A percentile compares a stretch with the other conserved stretches of the same genome.
These are phyloP conservation scores for Bubo blakistoni DNA, from an alignment of 2,113 vertebrate species.

Conservation along the genomic window DNA sequence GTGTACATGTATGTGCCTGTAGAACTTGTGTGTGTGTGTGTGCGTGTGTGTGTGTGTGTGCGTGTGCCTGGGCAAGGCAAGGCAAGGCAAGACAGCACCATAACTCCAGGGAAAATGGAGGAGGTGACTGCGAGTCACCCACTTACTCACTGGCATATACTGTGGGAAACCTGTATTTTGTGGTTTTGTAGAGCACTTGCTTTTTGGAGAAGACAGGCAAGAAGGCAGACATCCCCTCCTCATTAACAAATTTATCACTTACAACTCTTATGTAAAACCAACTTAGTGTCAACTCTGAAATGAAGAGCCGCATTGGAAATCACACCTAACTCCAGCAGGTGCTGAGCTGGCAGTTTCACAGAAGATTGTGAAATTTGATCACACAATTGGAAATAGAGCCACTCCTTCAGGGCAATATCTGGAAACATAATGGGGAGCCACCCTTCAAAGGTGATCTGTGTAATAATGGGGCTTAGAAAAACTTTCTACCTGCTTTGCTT, in stretches of 20 bases:
- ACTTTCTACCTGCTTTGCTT: slow-evolving; percentile 67
- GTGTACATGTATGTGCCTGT: not conserved
- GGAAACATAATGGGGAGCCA: slow-evolving; percentile 54
- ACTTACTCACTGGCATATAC: slow-evolving; percentile 20
- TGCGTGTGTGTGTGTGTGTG: not conserved
- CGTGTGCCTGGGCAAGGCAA: slow-evolving; percentile 4
- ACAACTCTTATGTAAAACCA: not conserved
- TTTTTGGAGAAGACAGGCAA: not conserved
- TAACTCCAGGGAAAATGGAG: slow-evolving; percentile 3
- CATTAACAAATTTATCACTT: not conserved
- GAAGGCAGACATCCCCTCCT: not conserved
- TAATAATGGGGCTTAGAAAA: slow-evolving; percentile 59
- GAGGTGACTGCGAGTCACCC: slow-evolving; percentile 30
- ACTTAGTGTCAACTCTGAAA: not conserved
- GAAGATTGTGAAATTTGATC: slow-evolving; percentile 64
- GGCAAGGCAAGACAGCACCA: slow-evolving; percentile 33
- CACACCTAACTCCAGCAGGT: not conserved
- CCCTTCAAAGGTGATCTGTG: slow-evolving; percentile 49
- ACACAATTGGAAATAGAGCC: slow-evolving; percentile 54
- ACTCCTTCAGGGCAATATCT: slow-evolving; percentile 65
- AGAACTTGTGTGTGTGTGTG: not conserved
- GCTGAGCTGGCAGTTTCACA: slow-evolving; percentile 63
- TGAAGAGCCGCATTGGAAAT: slow-evolving; percentile 11
- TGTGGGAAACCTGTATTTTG: slow-evolving; percentile 36
- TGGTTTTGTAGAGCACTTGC: not conserved